A percentile compares a stretch with the other conserved stretches of the same genome.
Conservation (phyloP, 2,113 vertebrate species). For the Aleadryas rufinucha region DNA sequence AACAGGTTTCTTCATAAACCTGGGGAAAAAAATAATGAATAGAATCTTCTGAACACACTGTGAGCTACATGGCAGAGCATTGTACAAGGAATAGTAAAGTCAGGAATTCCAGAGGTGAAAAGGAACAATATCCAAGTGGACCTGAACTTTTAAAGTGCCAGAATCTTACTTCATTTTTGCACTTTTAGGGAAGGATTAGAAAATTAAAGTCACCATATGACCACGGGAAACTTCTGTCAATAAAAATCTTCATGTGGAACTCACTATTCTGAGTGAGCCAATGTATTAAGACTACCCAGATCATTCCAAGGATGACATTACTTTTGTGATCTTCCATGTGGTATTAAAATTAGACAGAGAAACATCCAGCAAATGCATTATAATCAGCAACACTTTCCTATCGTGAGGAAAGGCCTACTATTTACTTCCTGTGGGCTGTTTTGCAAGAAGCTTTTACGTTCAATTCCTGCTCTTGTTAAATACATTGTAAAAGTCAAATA, state of each 20-base stretch:
- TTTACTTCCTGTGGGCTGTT: not conserved
- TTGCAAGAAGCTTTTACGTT: not conserved
- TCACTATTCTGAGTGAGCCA: rapidly evolving
- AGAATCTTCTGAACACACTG: not conserved
- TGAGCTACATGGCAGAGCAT: not conserved
- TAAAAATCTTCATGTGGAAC: not conserved
- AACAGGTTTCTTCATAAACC: not conserved
- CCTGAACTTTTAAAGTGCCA: not conserved
- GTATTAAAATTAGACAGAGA: not conserved
- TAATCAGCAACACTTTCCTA: not conserved
- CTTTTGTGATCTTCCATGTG: not conserved
- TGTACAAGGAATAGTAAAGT: not conserved
- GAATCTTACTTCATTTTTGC: not conserved
- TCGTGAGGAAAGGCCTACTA: not conserved
- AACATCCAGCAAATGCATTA: not conserved
- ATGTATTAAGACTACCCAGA: not conserved
- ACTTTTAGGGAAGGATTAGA: not conserved
- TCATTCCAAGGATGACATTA: not conserved
- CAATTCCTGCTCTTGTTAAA: not conserved
- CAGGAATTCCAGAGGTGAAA: not conserved
- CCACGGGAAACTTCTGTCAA: not conserved
- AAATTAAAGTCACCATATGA: not conserved
- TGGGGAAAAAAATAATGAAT: not conserved
- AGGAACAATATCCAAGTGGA: not conserved
- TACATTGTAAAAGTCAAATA: not conserved